Base-by-base conservation (phyloP, 2,888 invertebrate genomes). In the Perithous albicinctus region DNA sequence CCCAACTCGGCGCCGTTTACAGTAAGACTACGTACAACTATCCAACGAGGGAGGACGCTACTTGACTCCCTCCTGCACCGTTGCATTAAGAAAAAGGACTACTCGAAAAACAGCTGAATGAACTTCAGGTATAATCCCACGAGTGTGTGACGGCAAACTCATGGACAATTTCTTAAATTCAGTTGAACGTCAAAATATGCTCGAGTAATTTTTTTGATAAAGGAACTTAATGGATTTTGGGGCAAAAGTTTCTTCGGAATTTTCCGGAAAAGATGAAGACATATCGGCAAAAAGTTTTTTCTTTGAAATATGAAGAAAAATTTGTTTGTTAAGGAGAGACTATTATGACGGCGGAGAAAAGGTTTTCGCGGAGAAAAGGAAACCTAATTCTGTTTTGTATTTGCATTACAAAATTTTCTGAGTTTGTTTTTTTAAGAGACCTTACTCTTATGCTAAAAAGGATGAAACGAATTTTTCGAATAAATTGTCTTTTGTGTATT, bases 1-100 rank as follows among this genome's bases (percentile, higher is more conserved):
- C 20, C n/a, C 56, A 20, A 10, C 48, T 35, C 61, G 41, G 56
- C 61, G 35, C 38, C 26, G 61, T 38, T 29, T n/a, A 61, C 78
- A n/a, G 29, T 15, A 29, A 8, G 18, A 18, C 15, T 51, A 32
- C 43, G 63, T 43, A 69, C 35, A 48, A 20, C 41, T 32, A 29
- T 23, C 32, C 23, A 35, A 29, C 38, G n/a, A 20, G 15, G 64
- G 12, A 67, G 8, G 32, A 12, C 38, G 66, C 7, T 51, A 26
- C 67, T n/a, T 29, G 48, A 72, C 48, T 70, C 48, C 26, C 20
- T 10, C n/a, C 4, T 35, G 35, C 43, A 63, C 20, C 46, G 54
- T 51, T 26, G 41, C 59, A 48, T 66, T 51, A 63, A 29, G 48
- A 35, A 59, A 48, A 26, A 61, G 72, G 48, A 73, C 72, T 15